These are phyloP conservation scores for Indri indri DNA, from an alignment of 2,113 vertebrate species.

Conservation along the genomic window DNA sequence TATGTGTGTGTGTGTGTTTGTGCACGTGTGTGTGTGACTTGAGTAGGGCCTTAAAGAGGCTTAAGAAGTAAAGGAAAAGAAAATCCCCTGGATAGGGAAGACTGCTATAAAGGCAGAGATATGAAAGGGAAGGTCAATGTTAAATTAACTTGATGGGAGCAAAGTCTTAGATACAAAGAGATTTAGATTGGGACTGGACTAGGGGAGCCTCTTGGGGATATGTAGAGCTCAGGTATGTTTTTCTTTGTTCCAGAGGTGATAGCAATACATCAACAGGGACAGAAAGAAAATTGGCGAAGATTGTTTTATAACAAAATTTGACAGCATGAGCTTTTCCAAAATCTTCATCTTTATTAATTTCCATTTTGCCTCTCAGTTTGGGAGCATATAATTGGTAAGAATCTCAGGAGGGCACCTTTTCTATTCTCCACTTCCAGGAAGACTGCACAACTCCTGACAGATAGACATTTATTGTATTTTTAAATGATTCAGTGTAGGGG, in stretches of 20 bases:
- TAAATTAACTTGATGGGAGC: not conserved
- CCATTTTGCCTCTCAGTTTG: not conserved
- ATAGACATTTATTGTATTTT: not conserved
- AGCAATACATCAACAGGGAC: not conserved
- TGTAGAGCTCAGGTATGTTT: not conserved
- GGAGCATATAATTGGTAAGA: accelerated
- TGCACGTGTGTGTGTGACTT: not conserved
- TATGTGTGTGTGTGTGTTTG: not conserved
- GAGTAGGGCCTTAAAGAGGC: not conserved
- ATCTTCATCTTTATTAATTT: not conserved
- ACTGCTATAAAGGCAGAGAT: not conserved
- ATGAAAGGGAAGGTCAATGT: not conserved
- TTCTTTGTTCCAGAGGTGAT: not conserved
- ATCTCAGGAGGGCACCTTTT: not conserved
- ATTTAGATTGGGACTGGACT: not conserved
- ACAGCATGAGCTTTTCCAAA: not conserved
- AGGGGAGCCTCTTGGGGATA: not conserved
- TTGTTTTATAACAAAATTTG: not conserved
- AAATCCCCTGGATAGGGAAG: not conserved
- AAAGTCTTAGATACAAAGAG: not conserved
- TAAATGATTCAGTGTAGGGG: not conserved
- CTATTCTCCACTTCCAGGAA: not conserved
- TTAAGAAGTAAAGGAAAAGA: not conserved
- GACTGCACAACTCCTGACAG: not conserved
- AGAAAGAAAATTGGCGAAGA: not conserved